Evolutionary conservation across 1,140 invertebrate species (phyloP).

Genomic region (Ooceraea biroi): DNA sequence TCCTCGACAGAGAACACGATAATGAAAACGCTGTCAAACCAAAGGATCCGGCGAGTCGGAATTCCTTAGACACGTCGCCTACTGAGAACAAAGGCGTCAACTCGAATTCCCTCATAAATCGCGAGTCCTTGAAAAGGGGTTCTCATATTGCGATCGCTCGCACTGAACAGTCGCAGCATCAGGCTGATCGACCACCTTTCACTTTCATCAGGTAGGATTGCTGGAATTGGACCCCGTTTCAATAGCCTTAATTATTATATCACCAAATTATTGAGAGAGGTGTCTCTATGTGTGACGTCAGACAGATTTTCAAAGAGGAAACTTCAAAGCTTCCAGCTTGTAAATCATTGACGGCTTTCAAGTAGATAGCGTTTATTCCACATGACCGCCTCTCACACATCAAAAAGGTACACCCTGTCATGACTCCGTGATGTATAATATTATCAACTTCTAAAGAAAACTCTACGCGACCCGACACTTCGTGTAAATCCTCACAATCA

Average conservation of each 20-base stretch:
- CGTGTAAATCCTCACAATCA: not conserved
- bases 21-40: slow-evolving; percentile 12
- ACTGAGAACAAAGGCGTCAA: slow-evolving; percentile 16
- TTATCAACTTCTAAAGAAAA: slow-evolving; percentile 26
- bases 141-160: slow-evolving; percentile 58
- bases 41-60: slow-evolving; percentile 3
- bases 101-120: slow-evolving; percentile 18
- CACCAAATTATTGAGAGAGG: not conserved
- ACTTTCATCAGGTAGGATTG: slow-evolving; percentile 80
- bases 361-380: slow-evolving; percentile 27
- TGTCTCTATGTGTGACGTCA: not conserved
- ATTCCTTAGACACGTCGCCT: slow-evolving; percentile 1
- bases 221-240: not conserved
- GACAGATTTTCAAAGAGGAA: not conserved
- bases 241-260: not conserved
- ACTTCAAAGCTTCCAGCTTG: not conserved
- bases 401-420: slow-evolving; percentile 16
- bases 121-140: slow-evolving; percentile 76
- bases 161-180: slow-evolving; percentile 76
- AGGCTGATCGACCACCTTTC: slow-evolving; percentile 61
- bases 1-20: not conserved
- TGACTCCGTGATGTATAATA: slow-evolving; percentile 17
- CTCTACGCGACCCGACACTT: slow-evolving; percentile 7
- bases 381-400: slow-evolving; percentile 11
- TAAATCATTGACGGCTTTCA: slow-evolving; percentile 25